Base-by-base conservation (phyloP, 1,140 invertebrate species). In the Acyrthosiphon pisum region DNA sequence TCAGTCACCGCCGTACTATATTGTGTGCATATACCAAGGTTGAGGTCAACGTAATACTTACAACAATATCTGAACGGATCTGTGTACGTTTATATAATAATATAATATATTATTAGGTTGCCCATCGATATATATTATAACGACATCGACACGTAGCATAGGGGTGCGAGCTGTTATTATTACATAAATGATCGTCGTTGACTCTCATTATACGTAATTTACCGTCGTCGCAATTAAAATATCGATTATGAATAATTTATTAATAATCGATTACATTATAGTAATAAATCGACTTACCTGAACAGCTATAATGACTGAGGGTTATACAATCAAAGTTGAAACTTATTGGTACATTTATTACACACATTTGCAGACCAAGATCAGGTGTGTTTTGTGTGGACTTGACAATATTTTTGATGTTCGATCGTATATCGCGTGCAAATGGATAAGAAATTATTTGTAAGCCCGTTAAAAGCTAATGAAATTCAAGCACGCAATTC, bases 401-500 rank as follows among this genome's bases (percentile, higher is more conserved):
- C n/a, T 89, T 53, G 87, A 89, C 48, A 89, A 89, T 53, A 89
- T 88, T 53, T 50, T 50, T 4, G 22, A 84, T 22, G 26, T 86
- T 14, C 84, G 84, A 89, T 56, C 26, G 44, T 86, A 48, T 86
- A 86, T 86, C 88, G 88, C 88, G 88, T 89, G 88, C 35, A 26
- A 89, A 41, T 37, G 35, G 20, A 56, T 50, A 22, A 7, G 37
- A 23, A 89, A 89, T 56, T 22, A 89, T 89, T 89, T 89, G 26
- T 89, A 89, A 89, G 87, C 48, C n/a, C 50, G 35, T 89, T 89
- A 53, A 26, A 56, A 87, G 14, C 86, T 6, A 89, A 89, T 89
- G 50, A 89, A 89, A 89, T 56, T 14, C 9, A 89, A 89, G 35
- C 88, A 89, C 88, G 50, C 56, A 60, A 90, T 90, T 60, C 50